Evolutionary conservation across 2,797 vertebrate genomes (phyloP).

Genomic region (Orientallactaga sibirica): DNA sequence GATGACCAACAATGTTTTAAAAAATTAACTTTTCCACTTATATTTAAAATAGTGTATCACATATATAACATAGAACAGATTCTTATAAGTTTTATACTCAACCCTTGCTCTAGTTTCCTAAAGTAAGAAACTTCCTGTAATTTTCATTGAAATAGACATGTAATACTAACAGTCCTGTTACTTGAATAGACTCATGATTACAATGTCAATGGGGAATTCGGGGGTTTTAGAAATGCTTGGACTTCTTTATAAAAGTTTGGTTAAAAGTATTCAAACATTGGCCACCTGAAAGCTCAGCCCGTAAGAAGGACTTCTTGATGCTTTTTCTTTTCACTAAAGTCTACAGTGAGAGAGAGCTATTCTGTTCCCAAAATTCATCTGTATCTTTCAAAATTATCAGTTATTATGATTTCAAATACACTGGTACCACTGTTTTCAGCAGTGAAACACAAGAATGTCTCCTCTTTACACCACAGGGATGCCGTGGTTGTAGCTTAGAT

Average conservation of each 20-base stretch:
- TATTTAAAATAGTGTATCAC: background rate
- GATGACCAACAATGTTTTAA: constrained; percentile 3
- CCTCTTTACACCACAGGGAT: background rate
- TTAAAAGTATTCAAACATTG: background rate
- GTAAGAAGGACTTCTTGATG: background rate
- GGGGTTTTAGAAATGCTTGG: background rate
- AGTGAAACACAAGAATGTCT: background rate
- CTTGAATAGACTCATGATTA: background rate
- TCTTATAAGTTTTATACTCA: constrained; percentile 13
- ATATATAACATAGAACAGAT: background rate
- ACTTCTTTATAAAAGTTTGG: background rate
- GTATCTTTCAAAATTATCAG: constrained; percentile 20
- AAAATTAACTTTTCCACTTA: constrained; percentile 34
- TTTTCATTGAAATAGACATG: constrained; percentile 36
- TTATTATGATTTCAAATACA: background rate
- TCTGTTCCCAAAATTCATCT: background rate
- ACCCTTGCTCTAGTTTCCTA: constrained; percentile 35
- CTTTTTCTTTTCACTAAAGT: background rate
- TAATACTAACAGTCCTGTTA: background rate
- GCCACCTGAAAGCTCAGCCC: background rate
- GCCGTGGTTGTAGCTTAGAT: background rate
- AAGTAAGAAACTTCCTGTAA: background rate
- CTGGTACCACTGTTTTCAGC: background rate
- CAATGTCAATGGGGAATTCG: background rate
- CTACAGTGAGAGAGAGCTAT: background rate